Percentiles rank a stretch among this genome's conserved stretches.
Conservation (phyloP, 2,888 invertebrate genomes). For the Papilio protenor region DNA sequence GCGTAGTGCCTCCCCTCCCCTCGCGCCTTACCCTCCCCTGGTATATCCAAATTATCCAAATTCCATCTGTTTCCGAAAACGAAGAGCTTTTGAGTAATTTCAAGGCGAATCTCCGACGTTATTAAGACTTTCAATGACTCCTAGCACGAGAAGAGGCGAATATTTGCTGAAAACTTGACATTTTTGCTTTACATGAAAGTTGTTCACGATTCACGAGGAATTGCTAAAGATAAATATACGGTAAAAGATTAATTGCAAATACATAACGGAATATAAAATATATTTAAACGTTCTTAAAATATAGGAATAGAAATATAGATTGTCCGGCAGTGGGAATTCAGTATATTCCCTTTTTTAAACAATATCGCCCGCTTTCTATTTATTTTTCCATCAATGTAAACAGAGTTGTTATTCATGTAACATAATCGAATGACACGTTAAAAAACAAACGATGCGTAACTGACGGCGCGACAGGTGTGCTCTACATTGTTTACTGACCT, state of each 20-base stretch:
- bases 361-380: neutral
- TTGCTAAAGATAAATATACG: neutral
- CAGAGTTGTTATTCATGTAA: neutral
- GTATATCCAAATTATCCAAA: constrained; percentile 26
- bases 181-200: constrained; percentile 1
- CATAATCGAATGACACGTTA: constrained; percentile 21
- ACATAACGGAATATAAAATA: too few species aligned
- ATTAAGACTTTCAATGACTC: constrained; percentile 15
- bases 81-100: constrained; percentile 22
- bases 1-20: neutral
- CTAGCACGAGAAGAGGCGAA: constrained; percentile 1
- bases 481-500: constrained; percentile 3
- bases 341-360: neutral
- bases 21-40: neutral
- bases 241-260: neutral
- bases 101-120: constrained; percentile 19
- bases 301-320: too few species aligned
- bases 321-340: too few species aligned
- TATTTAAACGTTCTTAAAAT: neutral
- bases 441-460: constrained; percentile 1
- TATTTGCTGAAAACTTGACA: constrained; percentile 16
- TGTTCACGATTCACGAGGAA: neutral
- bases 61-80: constrained; percentile 22
- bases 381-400: neutral
- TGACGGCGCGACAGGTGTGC: neutral